Evolutionary conservation across 2,888 invertebrate species (phyloP), one percentile per base, ranked within the genome.

Genomic region (Drosophila subsilvestris): DNA sequence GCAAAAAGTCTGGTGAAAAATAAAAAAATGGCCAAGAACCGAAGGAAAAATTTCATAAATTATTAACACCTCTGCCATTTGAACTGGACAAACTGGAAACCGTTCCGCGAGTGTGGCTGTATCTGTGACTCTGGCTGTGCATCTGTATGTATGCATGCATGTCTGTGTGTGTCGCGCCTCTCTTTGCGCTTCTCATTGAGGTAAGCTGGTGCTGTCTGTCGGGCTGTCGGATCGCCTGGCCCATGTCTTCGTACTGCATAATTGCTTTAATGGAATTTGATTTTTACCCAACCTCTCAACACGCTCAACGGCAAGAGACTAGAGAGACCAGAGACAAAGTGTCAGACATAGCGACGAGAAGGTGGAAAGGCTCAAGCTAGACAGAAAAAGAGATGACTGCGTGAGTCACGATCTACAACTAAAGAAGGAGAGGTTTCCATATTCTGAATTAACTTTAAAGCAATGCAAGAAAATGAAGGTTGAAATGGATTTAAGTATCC

Each of bases 51-150:
- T 77, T 75, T 75, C 63, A 77, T 72, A 88, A 89, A 80, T 82
- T 84, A 88, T 88, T 89, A 89, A 88, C 90, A 89, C 89, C 88
- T 90, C 68, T 88, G 88, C 79, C 86, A 82, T 88, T 86, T 89
- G 88, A 80, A 90, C 90, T 81, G 86, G 88, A 81, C 84, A 89
- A 88, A 88, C 88, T 76, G 78, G 88, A 73, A 76, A 55, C 47
- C 49, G 50, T 60, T 44, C 57, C 18, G 14, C 42, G 37, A 10
- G 7, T 37, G n/a, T n/a, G n/a, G 14, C 37, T 37, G 18, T 17
- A 20, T 4, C 14, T 20, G 29, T 22, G 22, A 4, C 22, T 2
- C 3, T 22, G 37, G 20, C 43, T 12, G 22, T 63, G 27, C n/a
- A n/a, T 27, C 10, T 55, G 48, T 51, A 27, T 18, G 20, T 20